Evolutionary conservation across 2,888 invertebrate species (phyloP).

Genomic region (Diaphora mendica): DNA sequence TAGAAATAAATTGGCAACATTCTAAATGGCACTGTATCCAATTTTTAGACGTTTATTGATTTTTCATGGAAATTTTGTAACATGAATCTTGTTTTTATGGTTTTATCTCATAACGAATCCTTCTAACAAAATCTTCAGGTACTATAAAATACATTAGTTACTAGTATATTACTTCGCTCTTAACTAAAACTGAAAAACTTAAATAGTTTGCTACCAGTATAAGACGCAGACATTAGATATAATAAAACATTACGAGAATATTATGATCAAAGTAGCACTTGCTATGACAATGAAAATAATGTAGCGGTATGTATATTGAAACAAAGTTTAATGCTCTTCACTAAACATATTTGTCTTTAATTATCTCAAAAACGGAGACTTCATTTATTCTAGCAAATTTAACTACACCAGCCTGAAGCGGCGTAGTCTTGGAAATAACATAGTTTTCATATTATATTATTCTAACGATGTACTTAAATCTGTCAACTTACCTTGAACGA

Average conservation of each 20-base stretch:
- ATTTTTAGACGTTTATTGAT: conserved; percentile 66
- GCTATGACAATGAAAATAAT: neutral
- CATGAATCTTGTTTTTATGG: conserved; percentile 68
- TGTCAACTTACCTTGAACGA: conserved; percentile 32
- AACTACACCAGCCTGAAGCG: neutral
- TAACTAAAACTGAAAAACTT: no score
- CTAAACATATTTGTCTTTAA: conserved; percentile 23
- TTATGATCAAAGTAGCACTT: neutral
- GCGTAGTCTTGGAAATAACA: neutral
- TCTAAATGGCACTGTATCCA: conserved; percentile 55
- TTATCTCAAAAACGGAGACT: conserved; percentile 20
- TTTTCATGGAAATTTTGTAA: conserved; percentile 69
- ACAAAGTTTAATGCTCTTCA: conserved; percentile 11
- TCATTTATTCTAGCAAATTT: conserved; percentile 15
- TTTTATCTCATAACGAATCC: conserved; percentile 56
- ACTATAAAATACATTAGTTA: conserved; percentile 28
- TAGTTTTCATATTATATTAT: conserved; percentile 19
- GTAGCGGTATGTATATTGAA: conserved; percentile 13
- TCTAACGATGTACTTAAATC: conserved; percentile 20
- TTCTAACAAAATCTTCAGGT: conserved; percentile 39
- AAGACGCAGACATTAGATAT: neutral
- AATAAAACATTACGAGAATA: neutral
- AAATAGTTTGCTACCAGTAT: no score
- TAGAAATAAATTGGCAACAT: conserved; percentile 59
- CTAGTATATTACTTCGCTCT: neutral